Evolutionary conservation across 2,888 invertebrate genomes (phyloP), one percentile per base, ranked within the genome.

Genomic region (Frankliniella intonsa): DNA sequence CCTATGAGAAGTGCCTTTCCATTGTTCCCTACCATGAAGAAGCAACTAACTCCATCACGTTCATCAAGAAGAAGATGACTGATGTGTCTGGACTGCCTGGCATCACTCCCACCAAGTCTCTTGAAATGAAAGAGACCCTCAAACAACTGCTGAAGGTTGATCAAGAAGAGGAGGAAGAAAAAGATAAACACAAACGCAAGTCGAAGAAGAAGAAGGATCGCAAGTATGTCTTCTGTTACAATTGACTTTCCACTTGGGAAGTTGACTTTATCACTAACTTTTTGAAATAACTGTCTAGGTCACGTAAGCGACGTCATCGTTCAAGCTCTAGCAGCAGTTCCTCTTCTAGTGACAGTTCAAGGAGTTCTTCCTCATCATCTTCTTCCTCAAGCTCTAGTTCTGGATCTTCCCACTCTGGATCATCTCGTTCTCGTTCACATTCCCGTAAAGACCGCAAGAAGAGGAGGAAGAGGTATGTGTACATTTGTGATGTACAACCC

Each of bases 21-120:
- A 93, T 96, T 81, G 94, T 94, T 86, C 95, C 96, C 0, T 94
- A 93, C 87, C 96, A 96, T 87, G 95, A 95, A 85, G 96, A 96
- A 87, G 96, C 96, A 0, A 93, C 94, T 86, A 94, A 94, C 86
- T 95, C 95, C 0, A 89, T 96, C 84, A 95, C 95, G 85, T 94
- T 93, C 85, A 89, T 96, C 83, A 94, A 94, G 86, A 92, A 92
- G 82, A 94, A 94, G 86, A 83, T 83, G 19, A 84, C 82, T 50
- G 84, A 84, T 69, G 83, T 82, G 92, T 92, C 84, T 87, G 93
- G 84, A 19, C 87, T 93, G 82, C 92, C 93, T 10, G 91, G 92
- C 82, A 86, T 92, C 83, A 89, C 90, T 3, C 89, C 90, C 19
- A 89, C 89, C 3, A 90, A 91, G 84, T 89, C 90, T 0, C 89